These are phyloP conservation scores for Callipepla californica DNA, from an alignment of 2,113 vertebrate species.

Conservation along the genomic window DNA sequence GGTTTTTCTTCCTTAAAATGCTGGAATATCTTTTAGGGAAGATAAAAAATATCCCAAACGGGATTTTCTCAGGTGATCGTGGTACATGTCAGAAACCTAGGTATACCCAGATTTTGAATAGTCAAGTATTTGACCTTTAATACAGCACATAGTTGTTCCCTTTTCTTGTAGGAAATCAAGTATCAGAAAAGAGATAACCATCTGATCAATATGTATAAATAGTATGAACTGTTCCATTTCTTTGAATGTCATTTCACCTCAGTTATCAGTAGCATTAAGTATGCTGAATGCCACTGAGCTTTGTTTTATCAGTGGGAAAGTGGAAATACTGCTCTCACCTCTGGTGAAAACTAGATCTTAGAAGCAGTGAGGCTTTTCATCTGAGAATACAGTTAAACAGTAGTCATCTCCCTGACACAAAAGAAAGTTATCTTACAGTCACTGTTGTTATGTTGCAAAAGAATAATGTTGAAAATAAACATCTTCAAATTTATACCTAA, in stretches of 20 bases:
- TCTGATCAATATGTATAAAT: not conserved
- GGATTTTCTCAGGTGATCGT: not conserved
- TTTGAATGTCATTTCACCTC: not conserved
- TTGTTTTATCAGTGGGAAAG: not conserved
- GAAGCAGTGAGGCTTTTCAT: not conserved
- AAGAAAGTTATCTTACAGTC: not conserved
- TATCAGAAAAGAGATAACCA: not conserved
- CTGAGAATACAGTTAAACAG: not conserved
- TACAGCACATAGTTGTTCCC: rapidly evolving
- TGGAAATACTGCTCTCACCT: not conserved
- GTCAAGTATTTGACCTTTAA: not conserved
- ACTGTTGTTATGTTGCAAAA: not conserved
- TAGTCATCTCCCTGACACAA: not conserved
- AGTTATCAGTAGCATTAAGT: not conserved
- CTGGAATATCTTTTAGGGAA: not conserved
- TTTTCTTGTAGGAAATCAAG: not conserved
- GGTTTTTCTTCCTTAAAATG: not conserved
- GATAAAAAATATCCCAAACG: not conserved
- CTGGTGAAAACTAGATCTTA: not conserved
- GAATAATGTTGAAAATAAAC: not conserved
- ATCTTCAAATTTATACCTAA: not conserved
- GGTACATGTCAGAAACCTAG: not conserved
- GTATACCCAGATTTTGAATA: not conserved
- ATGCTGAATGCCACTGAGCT: not conserved
- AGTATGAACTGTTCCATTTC: not conserved